Percentiles rank a stretch among this genome's conserved stretches.
These are phyloP conservation scores for Sinocyclocheilus anophthalmus DNA, from an alignment of 2,113 vertebrate genomes.

Conservation along the genomic window DNA sequence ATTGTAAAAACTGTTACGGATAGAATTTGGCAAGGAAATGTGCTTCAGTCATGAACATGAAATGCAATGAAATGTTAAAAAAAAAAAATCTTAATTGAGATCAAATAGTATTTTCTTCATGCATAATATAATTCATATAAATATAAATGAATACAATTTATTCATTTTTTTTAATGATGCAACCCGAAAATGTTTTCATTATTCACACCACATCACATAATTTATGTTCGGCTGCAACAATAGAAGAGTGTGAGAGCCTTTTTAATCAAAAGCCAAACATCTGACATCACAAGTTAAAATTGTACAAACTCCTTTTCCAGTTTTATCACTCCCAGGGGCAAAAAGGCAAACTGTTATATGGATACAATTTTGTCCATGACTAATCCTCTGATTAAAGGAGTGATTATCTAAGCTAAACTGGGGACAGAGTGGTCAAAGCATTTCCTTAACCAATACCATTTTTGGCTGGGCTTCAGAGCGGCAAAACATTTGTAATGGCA, in stretches of 20 bases:
- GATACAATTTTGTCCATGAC: conserved; percentile 1
- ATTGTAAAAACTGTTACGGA: neutral
- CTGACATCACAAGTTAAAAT: neutral
- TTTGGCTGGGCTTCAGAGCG: neutral
- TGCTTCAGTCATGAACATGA: neutral
- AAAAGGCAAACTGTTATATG: neutral
- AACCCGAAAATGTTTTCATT: neutral
- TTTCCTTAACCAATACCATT: neutral
- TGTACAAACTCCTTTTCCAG: neutral
- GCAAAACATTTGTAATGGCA: neutral
- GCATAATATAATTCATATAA: neutral
- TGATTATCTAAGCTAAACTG: neutral
- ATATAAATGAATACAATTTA: neutral
- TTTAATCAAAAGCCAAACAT: conserved; percentile 16
- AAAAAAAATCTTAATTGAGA: too few species aligned
- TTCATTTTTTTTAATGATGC: neutral
- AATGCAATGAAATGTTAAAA: too few species aligned
- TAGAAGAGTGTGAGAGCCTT: neutral
- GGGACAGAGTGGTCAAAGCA: neutral
- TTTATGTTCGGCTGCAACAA: neutral
- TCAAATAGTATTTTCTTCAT: neutral
- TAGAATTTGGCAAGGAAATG: neutral
- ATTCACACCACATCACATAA: neutral
- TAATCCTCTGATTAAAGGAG: neutral
- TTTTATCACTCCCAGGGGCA: neutral